Evolutionary conservation across 2,797 vertebrate species (phyloP).

Genomic region (Enteromius unitaeniatus): DNA sequence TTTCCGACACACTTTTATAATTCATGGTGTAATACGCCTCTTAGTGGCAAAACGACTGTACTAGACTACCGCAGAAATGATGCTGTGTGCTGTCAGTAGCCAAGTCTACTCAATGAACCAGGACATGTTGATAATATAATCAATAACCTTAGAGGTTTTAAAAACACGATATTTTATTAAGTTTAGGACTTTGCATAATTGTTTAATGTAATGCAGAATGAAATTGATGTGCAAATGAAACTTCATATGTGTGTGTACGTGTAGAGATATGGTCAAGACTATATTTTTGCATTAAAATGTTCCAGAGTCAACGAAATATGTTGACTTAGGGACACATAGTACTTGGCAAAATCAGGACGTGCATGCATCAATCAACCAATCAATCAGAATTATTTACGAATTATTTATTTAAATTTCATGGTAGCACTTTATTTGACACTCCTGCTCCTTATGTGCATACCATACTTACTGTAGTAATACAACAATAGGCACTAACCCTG

Average conservation of each 20-base stretch:
- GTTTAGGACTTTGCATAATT: neutral
- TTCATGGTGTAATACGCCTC: neutral
- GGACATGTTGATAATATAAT: neutral
- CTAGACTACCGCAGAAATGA: neutral
- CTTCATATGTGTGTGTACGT: neutral
- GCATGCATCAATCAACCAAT: neutral
- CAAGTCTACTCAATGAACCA: neutral
- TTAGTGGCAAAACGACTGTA: neutral
- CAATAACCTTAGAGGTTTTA: neutral
- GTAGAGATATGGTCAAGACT: no score
- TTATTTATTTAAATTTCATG: neutral
- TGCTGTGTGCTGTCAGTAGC: neutral
- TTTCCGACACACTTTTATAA: neutral
- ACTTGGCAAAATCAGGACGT: no score
- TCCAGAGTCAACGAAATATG: no score
- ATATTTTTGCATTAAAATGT: no score
- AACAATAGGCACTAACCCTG: no score
- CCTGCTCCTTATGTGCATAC: no score
- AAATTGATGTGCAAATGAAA: neutral
- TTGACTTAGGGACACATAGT: no score
- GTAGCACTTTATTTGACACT: no score
- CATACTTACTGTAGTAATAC: no score
- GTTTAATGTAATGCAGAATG: neutral
- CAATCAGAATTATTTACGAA: neutral
- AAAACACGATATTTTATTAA: neutral